phyloP scores from a whole-genome alignment of 2,113 vertebrate species.

The Neolamprologus toae region DNA sequence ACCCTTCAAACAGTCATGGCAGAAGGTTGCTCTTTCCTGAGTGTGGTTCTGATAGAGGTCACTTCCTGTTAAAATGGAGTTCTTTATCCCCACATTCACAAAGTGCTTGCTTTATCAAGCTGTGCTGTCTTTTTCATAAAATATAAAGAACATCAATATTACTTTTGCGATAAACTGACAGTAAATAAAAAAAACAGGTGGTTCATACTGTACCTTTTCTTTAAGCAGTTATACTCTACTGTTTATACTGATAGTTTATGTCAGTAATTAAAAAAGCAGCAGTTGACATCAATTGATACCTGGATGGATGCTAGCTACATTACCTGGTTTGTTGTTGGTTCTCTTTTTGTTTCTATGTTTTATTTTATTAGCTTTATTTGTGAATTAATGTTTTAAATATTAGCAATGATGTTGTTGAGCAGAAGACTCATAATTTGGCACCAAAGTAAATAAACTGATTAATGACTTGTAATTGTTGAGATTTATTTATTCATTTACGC shows the following conservation, averaged over 20 bases:
- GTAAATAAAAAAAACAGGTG: rapidly evolving
- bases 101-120: not conserved
- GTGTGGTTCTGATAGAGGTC: not conserved
- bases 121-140: not conserved
- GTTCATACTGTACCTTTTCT: not conserved
- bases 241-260: not conserved
- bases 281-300: not conserved
- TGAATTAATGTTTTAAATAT: not conserved
- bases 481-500: not conserved
- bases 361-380: not conserved
- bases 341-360: not conserved
- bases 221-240: not conserved
- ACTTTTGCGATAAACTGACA: not conserved
- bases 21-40: not conserved
- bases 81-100: not conserved
- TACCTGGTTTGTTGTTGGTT: not conserved
- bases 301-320: not conserved
- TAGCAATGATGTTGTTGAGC: not conserved
- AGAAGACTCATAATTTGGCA: not conserved
- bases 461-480: not conserved
- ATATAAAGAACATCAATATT: not conserved
- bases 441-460: not conserved
- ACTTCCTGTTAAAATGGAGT: not conserved
- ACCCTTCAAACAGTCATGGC: not conserved
- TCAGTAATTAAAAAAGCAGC: not conserved